Conservation (phyloP, 2,888 invertebrate species). For the Prostheceraeus crozeri region DNA sequence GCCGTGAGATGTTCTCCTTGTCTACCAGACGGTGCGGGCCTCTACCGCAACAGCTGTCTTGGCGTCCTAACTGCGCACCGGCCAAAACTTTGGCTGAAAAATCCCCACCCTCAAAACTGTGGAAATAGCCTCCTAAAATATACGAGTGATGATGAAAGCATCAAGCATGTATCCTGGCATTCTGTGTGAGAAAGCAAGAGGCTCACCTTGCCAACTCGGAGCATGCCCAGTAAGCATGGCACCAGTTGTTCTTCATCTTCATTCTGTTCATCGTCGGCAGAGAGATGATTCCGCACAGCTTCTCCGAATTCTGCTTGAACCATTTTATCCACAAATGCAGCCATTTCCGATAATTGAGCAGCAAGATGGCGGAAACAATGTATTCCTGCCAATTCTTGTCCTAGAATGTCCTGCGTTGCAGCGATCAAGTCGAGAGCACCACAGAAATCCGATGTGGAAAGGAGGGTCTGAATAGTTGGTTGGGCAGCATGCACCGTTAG, state of each 20-base stretch:
- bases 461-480: constrained; percentile 83
- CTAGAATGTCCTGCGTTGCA: constrained; percentile 85
- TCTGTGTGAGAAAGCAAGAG: too few relatives aligned
- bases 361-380: constrained; percentile 87
- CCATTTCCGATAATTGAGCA: constrained; percentile 88
- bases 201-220: too few relatives aligned
- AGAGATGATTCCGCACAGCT: constrained; percentile 50
- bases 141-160: too few relatives aligned
- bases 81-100: too few relatives aligned
- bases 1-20: too few relatives aligned
- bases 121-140: too few relatives aligned
- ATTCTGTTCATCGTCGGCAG: neutral
- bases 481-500: constrained; percentile 93
- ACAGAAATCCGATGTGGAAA: constrained; percentile 91
- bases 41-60: too few relatives aligned
- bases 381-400: constrained; percentile 79
- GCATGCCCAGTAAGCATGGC: constrained; percentile 78
- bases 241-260: constrained; percentile 68
- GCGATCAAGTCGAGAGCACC: constrained; percentile 91
- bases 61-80: too few relatives aligned
- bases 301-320: constrained; percentile 80
- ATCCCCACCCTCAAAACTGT: too few relatives aligned
- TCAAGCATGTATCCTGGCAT: too few relatives aligned
- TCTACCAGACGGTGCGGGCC: too few relatives aligned
- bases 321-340: constrained; percentile 90